Base-by-base conservation (phyloP, 2,113 vertebrate species). In the Oncorhynchus clarkii region DNA sequence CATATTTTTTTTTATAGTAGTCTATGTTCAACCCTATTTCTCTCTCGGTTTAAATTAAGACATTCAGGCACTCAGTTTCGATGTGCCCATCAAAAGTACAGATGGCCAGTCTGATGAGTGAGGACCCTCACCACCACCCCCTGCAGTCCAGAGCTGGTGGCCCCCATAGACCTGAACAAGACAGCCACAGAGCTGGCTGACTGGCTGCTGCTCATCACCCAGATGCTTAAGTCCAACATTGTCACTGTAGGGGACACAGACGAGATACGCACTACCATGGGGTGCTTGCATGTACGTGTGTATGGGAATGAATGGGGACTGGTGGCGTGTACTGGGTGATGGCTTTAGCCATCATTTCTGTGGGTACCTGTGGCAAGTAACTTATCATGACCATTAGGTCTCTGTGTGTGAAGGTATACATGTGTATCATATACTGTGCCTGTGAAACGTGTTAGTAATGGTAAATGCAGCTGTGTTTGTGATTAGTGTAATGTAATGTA, bases 151-250 rank as follows among this genome's bases (percentile, higher is more conserved):
- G 96, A 97, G 70, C 82, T 88, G 12, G 93, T 96, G 72, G 85
- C 92, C 12, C 95, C 95, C 79, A 94, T 91, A n/a, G 96, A 99
- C 89, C 92, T 98, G 83, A 95, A 98, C 80, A 93, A 94, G 89
- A 97, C 95, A 3, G 96, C 95, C 84, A 97, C 95, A 7, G 97
- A 98, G 68, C 92, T 99, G 60, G 94, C 95, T 0, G 94, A 98
- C 87, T 99, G 98, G 97, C 91, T 99, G 70, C 85, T 95, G 18
- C 94, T 98, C 82, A 97, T 98, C 67, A 96, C 96, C 67, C 96
- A 98, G 91, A 99, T 98, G 97, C 94, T 98, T 8, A 99, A 96
- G 90, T 99, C 96, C 69, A 99, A 95, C 87, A 97, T 99, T 31
- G 96, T 98, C 78, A 98, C 97, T 0, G 96, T 99, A 39, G 98